A percentile compares a stretch with the other conserved stretches of the same genome.
These are phyloP conservation scores for Andrena bicolor DNA, from an alignment of 2,888 invertebrate genomes.

Conservation along the genomic window DNA sequence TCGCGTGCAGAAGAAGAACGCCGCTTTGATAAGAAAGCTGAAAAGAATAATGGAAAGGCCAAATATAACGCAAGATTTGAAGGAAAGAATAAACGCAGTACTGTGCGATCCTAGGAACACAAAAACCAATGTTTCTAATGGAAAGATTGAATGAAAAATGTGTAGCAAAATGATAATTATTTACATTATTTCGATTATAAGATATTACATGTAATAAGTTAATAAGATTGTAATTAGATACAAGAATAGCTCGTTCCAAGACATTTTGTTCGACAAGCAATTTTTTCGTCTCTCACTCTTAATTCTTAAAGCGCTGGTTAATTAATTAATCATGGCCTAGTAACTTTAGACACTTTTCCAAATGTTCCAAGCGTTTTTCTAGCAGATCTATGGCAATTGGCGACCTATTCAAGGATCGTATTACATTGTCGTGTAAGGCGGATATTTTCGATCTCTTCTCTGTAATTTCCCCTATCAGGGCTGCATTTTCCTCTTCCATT, in stretches of 20 bases:
- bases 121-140: not conserved
- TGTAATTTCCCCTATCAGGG: constrained; percentile 67
- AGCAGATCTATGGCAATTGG: constrained; percentile 57
- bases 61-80: constrained; percentile 36
- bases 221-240: constrained; percentile 15
- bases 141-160: constrained; percentile 1
- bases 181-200: not conserved
- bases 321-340: constrained; percentile 36
- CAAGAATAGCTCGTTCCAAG: not conserved
- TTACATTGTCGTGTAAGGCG: constrained; percentile 58
- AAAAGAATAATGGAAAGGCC: constrained; percentile 34
- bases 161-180: not conserved
- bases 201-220: constrained; percentile 4
- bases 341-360: constrained; percentile 52
- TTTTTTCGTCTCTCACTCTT: not conserved
- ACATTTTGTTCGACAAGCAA: not conserved
- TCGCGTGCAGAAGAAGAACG: constrained; percentile 66
- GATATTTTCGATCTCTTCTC: constrained; percentile 65
- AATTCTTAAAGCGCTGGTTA: constrained; percentile 1
- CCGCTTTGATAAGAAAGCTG: constrained; percentile 42
- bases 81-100: constrained; percentile 33
- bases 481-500: constrained; percentile 76
- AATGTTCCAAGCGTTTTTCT: constrained; percentile 58
- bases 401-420: constrained; percentile 47
- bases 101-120: constrained; percentile 25